These are phyloP conservation scores for Meles meles DNA, from an alignment of 2,113 vertebrate genomes.

Conservation along the genomic window DNA sequence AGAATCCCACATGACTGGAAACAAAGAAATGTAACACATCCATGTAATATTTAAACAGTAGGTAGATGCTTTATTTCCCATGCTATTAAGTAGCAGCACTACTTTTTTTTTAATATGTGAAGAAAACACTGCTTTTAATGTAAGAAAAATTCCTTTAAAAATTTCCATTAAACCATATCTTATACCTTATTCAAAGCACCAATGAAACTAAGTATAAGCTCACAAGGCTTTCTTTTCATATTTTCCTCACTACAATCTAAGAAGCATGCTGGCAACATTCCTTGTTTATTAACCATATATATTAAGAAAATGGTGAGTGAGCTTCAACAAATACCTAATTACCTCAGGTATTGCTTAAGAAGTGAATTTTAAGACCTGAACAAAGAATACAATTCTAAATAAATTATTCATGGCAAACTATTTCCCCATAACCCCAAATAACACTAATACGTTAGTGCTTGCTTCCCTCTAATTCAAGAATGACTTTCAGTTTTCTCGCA, in stretches of 20 bases:
- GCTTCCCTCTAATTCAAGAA: background rate
- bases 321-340: background rate
- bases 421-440: background rate
- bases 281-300: conserved; percentile 11
- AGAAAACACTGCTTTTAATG: background rate
- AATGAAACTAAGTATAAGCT: background rate
- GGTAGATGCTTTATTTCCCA: background rate
- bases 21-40: background rate
- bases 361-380: background rate
- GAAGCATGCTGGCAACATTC: background rate
- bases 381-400: conserved; percentile 5
- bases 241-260: conserved; percentile 2
- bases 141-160: background rate
- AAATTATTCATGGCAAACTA: conserved; percentile 8
- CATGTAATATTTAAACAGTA: background rate
- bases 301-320: background rate
- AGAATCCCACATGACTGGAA: background rate
- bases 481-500: conserved; percentile 8
- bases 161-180: background rate
- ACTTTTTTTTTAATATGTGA: background rate
- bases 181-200: background rate
- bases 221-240: background rate
- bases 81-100: background rate
- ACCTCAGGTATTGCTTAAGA: background rate
- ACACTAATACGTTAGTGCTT: background rate